A percentile compares a stretch with the other conserved stretches of the same genome.
Evolutionary conservation across 2,797 vertebrate species (phyloP).

Genomic region (Holocentrus rufus): DNA sequence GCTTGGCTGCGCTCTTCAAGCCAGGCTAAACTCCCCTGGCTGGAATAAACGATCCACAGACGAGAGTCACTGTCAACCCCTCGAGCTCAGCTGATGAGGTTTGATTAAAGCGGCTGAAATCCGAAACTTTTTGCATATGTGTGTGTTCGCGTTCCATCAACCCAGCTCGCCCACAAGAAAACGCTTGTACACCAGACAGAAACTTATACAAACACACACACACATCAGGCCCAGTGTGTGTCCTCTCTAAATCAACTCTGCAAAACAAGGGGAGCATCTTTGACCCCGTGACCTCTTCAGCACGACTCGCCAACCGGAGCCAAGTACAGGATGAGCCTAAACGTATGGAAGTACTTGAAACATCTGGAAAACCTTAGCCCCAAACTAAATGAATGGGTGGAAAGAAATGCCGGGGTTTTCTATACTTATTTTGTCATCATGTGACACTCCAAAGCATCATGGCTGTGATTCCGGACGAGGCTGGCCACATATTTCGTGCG

Average conservation of each 20-base stretch:
- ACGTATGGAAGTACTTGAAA: conserved; percentile 41
- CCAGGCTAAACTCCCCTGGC: conserved; percentile 17
- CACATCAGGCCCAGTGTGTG: conserved; percentile 18
- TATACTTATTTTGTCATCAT: conserved; percentile 51
- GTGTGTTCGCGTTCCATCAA: conserved; percentile 65
- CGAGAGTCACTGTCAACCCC: conserved; percentile 32
- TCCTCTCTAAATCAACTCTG: conserved; percentile 43
- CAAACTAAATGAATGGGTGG: conserved; percentile 61
- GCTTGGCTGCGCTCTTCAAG: conserved; percentile 33
- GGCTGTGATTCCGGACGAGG: conserved; percentile 22
- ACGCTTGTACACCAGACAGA: conserved; percentile 5
- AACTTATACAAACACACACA: neutral
- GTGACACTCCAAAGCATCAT: conserved; percentile 43
- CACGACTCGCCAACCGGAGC: conserved; percentile 40
- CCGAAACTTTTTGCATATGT: conserved; percentile 43
- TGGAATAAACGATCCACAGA: conserved; percentile 34
- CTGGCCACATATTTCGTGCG: conserved; percentile 30
- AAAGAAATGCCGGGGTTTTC: conserved; percentile 37
- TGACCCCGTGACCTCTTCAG: conserved; percentile 59
- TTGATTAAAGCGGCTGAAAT: conserved; percentile 66
- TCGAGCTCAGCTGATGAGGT: conserved; percentile 50
- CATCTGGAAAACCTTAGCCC: conserved; percentile 75
- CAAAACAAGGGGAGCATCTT: conserved; percentile 47
- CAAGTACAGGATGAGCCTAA: conserved; percentile 41
- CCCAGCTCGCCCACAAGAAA: conserved; percentile 6